Conservation (phyloP, 1,140 invertebrate genomes). For the Cardiocondyla obscurior region DNA sequence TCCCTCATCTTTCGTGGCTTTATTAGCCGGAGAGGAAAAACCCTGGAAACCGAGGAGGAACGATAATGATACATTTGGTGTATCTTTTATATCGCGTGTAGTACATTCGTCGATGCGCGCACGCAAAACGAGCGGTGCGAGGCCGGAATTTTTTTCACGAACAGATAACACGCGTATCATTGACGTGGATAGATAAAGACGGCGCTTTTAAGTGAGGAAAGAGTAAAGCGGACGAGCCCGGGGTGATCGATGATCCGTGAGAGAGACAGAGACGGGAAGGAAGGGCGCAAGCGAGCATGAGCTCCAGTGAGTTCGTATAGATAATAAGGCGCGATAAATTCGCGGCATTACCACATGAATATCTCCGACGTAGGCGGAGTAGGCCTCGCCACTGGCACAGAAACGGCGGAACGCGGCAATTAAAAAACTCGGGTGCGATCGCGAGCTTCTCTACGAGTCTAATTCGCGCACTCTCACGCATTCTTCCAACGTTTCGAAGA, state of each 20-base stretch:
- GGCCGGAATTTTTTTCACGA: background rate
- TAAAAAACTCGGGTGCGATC: slow-evolving; percentile 45
- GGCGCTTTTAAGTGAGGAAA: slow-evolving; percentile 1
- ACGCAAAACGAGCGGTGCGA: too few relatives aligned
- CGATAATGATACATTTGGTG: background rate
- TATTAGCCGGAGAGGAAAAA: slow-evolving; percentile 25
- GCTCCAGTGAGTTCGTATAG: slow-evolving; percentile 58
- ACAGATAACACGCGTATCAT: slow-evolving; percentile 12
- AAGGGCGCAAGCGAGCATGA: slow-evolving; percentile 20
- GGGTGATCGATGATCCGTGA: slow-evolving; percentile 36
- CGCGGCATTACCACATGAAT: slow-evolving; percentile 69
- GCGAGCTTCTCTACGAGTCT: slow-evolving; percentile 50
- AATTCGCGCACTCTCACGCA: slow-evolving; percentile 59
- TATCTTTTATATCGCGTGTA: background rate
- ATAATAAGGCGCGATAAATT: slow-evolving; percentile 71
- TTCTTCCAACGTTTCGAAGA: background rate
- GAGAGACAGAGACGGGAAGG: background rate
- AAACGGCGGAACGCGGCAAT: slow-evolving; percentile 48
- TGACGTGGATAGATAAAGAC: slow-evolving; percentile 14
- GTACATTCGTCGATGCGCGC: too few relatives aligned
- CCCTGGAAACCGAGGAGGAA: background rate
- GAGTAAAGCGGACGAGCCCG: slow-evolving; percentile 1
- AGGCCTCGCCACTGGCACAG: slow-evolving; percentile 46
- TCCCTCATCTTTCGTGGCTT: background rate
- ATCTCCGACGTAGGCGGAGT: slow-evolving; percentile 62